Conservation (phyloP, 92 coral and sea anemone genomes). For the Metridium senile region DNA sequence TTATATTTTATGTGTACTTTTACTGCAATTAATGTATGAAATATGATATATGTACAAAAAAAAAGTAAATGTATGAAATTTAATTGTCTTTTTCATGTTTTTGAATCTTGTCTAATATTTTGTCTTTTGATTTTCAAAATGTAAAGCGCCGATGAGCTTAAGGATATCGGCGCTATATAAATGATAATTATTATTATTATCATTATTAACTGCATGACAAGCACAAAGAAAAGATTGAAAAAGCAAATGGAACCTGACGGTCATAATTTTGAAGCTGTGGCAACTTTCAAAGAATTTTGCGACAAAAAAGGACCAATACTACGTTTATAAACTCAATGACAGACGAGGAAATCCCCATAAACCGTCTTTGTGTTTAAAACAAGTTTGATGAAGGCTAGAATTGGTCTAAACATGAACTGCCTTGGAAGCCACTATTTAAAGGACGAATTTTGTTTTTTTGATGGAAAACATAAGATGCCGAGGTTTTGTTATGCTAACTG, state of each 20-base stretch:
- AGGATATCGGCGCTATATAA: too few species aligned
- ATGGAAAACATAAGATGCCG: not conserved
- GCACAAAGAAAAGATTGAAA: conserved; percentile 4
- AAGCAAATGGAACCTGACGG: not conserved
- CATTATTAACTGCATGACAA: too few species aligned
- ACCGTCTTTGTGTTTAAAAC: not conserved
- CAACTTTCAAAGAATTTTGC: not conserved
- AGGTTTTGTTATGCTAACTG: not conserved
- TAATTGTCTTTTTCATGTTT: too few species aligned
- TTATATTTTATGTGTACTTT: too few species aligned
- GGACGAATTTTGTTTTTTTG: not conserved
- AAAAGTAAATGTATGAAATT: too few species aligned
- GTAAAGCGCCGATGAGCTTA: too few species aligned
- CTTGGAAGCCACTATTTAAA: not conserved
- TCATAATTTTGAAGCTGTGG: conserved; percentile 14
- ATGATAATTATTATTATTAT: too few species aligned
- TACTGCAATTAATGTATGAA: too few species aligned
- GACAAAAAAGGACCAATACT: not conserved
- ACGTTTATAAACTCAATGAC: not conserved
- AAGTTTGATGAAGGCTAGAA: not conserved
- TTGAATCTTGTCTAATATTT: too few species aligned
- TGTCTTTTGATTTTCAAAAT: too few species aligned
- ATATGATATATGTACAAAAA: too few species aligned
- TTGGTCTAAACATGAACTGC: not conserved
- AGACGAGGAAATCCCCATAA: not conserved